phyloP scores from a whole-genome alignment of 2,888 invertebrate genomes.

The Cheilosia urbana region DNA sequence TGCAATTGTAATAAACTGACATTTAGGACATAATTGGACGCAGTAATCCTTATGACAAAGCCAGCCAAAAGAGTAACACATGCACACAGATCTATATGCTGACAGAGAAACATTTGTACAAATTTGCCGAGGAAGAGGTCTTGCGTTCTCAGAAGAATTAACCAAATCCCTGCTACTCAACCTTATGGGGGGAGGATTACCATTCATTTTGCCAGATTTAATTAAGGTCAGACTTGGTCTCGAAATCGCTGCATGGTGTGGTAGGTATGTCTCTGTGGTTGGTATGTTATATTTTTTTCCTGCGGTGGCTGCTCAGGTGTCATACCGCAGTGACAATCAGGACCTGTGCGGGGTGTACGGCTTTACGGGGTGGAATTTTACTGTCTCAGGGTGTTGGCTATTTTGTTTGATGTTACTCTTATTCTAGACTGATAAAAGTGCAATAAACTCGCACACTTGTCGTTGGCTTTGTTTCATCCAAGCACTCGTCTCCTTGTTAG shows the following conservation, averaged over 20 bases:
- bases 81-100: neutral
- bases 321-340: neutral
- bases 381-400: no score
- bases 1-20: conserved; percentile 61
- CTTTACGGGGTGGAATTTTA: no score
- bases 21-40: conserved; percentile 54
- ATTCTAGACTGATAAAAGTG: neutral
- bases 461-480: neutral
- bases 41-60: conserved; percentile 56
- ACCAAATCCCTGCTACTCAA: conserved; percentile 55
- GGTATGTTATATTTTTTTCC: neutral
- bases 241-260: conserved; percentile 21
- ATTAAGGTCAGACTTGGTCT: conserved; percentile 46
- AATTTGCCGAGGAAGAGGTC: neutral
- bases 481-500: neutral
- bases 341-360: neutral
- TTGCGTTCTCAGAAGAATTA: conserved; percentile 31
- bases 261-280: neutral
- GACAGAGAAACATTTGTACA: neutral
- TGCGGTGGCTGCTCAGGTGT: conserved; percentile 29
- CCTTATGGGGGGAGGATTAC: conserved; percentile 41
- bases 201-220: conserved; percentile 46
- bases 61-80: conserved; percentile 9
- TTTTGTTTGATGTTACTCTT: no score
- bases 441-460: neutral